A percentile compares a stretch with the other conserved stretches of the same genome.
Evolutionary conservation across 1,140 invertebrate species (phyloP).

Genomic region (Mamestra configurata): DNA sequence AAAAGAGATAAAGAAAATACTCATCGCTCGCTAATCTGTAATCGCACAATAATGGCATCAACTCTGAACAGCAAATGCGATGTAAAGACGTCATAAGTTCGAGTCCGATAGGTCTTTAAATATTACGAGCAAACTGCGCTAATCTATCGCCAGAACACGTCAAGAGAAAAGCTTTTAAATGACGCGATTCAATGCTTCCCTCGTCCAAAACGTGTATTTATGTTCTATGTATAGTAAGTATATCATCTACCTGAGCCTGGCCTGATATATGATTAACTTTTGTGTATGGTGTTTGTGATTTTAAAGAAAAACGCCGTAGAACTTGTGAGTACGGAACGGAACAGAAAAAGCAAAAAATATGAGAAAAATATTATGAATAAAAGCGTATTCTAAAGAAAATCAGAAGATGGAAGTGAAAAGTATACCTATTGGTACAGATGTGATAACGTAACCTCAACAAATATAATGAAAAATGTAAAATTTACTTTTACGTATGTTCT

Average conservation of each 20-base stretch:
- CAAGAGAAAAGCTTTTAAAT: constrained; percentile 36
- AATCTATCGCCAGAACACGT: constrained; percentile 12
- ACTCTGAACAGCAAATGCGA: constrained; percentile 10
- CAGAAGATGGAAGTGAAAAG: no score
- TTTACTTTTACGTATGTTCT: constrained; percentile 2
- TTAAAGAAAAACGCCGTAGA: no score
- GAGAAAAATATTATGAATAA: no score
- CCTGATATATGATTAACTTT: no score
- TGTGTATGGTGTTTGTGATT: no score
- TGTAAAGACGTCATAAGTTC: constrained; percentile 38
- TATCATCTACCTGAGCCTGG: no score
- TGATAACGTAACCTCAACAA: no score
- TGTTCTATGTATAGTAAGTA: no score
- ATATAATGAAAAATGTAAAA: background rate
- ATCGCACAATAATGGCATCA: constrained; percentile 29
- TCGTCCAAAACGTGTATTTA: background rate
- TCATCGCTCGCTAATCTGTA: constrained; percentile 16
- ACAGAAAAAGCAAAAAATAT: no score
- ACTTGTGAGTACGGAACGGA: no score
- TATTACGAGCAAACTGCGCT: constrained; percentile 3
- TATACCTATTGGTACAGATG: no score
- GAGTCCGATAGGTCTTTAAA: constrained; percentile 25
- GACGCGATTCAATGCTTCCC: background rate
- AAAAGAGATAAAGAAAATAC: constrained; percentile 31
- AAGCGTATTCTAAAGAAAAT: no score